Evolutionary conservation across 2,888 invertebrate species (phyloP).

Genomic region (Lampropteryx suffumata): DNA sequence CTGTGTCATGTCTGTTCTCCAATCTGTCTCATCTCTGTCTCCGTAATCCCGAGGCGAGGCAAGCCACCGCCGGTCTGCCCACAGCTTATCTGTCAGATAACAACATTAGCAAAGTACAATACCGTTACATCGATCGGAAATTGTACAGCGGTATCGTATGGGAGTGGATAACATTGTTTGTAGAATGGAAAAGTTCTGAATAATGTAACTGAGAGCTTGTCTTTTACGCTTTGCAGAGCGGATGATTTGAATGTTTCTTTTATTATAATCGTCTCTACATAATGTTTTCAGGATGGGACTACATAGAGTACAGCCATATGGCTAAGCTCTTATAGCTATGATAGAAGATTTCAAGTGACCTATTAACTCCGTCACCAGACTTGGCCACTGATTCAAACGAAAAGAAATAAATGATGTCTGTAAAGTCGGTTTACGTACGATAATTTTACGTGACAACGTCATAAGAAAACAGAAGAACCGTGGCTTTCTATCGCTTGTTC

Average conservation of each 20-base stretch:
- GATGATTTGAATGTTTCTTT: neutral
- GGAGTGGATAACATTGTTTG: constrained; percentile 26
- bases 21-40: constrained; percentile 37
- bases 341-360: no score
- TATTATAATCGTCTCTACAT: no score
- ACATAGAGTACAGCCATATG: no score
- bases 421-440: no score
- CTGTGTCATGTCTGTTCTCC: constrained; percentile 37
- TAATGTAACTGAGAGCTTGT: constrained; percentile 1
- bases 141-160: constrained; percentile 33
- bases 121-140: constrained; percentile 65
- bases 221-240: neutral
- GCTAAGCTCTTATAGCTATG: no score
- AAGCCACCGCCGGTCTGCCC: constrained; percentile 58
- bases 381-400: no score
- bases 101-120: constrained; percentile 66
- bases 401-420: no score
- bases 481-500: no score
- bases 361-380: no score
- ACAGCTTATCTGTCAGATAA: constrained; percentile 77
- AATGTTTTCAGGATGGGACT: no score
- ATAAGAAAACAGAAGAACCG: no score
- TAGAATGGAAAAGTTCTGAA: constrained; percentile 15
- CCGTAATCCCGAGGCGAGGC: constrained; percentile 54
- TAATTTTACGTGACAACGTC: no score